These are phyloP conservation scores for Mionectes olivaceus DNA, from an alignment of 2,797 vertebrate genomes.

Conservation along the genomic window DNA sequence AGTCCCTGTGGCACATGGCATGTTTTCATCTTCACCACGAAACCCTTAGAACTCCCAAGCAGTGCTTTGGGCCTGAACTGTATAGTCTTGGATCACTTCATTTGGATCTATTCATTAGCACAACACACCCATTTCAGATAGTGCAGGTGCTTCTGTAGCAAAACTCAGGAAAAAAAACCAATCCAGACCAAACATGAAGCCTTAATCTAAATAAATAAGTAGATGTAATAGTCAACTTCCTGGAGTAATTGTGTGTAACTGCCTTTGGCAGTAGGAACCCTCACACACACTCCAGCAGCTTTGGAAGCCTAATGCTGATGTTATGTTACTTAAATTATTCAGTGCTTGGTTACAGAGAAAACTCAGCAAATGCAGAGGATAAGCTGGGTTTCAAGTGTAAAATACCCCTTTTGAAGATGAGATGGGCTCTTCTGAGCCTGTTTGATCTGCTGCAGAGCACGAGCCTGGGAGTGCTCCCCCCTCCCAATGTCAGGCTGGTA, in stretches of 20 bases:
- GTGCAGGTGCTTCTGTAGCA: background rate
- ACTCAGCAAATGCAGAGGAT: background rate
- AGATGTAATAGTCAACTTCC: background rate
- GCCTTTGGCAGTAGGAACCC: background rate
- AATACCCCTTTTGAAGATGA: background rate
- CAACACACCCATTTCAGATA: background rate
- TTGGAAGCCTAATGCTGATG: background rate
- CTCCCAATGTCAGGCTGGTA: fast-evolving
- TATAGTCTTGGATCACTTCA: background rate
- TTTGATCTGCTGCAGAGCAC: background rate
- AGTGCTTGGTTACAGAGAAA: background rate
- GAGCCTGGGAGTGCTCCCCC: fast-evolving
- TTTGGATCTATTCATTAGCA: background rate
- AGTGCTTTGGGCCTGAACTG: background rate
- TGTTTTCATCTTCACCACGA: fast-evolving
- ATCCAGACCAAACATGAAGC: fast-evolving
- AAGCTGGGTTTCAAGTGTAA: background rate
- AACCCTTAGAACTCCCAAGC: background rate
- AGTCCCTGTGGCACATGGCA: fast-evolving
- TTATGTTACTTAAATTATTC: constrained; percentile 7
- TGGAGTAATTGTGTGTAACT: background rate
- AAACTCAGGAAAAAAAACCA: fast-evolving
- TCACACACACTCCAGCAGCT: background rate
- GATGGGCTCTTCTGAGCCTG: background rate
- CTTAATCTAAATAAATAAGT: background rate